Evolutionary conservation across 2,888 invertebrate genomes (phyloP), one percentile per base, ranked within the genome.

Genomic region (Drosophila atripex): DNA sequence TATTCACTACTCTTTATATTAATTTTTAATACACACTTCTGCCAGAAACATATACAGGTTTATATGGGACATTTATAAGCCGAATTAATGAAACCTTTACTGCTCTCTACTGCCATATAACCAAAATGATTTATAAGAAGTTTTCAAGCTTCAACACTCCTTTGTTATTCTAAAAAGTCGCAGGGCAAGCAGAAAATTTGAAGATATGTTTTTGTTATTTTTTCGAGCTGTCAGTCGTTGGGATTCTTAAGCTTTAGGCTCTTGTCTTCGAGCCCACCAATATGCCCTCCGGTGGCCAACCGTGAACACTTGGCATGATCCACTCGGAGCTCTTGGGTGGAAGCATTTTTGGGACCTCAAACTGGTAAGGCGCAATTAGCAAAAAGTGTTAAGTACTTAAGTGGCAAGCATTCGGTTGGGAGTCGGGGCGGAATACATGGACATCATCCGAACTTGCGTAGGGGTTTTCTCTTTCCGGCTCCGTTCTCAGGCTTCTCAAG

Each of bases 311-410:
- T 75, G 84, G 69, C 54, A 65, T 58, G 49, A 58, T 52, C 14
- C 46, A 72, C 82, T 87, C 86, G 80, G 75, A 73, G 66, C 54
- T 74, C 76, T 47, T 21, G 43, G 11, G 71, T 74, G 78, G 82
- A 86, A 73, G 71, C 80, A 73, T 85, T 85, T 87, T 75, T 75
- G 74, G 77, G 76, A 53, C 70, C 71, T 38, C 61, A 18, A 54
- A 41, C 57, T 47, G 58, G 57, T 73, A 75, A 75, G 69, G 75
- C 77, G 75, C 87, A 88, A 85, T 85, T 85, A 85, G 85, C 86
- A 77, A 88, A 88, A 84, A 88, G 85, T 88, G 85, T 88, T 85
- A 85, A 85, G 88, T 88, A 88, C 88, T 88, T 86, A 85, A 85
- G 88, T 84, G 86, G 87, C 87, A 72, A 73, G 18, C 16, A 8